Evolutionary conservation across 1,140 invertebrate genomes (phyloP), one percentile per base, ranked within the genome.

Genomic region (Papilio polytes): DNA sequence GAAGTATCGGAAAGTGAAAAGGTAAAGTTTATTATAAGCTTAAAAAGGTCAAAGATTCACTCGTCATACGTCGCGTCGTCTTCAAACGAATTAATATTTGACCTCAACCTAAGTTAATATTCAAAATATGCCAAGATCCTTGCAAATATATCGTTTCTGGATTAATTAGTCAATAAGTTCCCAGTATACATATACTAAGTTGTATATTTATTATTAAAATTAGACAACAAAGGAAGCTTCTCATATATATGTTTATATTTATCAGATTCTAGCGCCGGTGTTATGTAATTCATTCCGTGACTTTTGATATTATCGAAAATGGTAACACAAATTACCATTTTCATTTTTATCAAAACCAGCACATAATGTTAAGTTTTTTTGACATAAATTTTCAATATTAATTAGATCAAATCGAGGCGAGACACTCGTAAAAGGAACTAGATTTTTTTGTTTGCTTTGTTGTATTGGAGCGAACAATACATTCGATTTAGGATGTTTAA

Each of bases 111-210:
- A 59, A 10, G 22, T 70, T 70, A 70, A 70, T 36, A 70, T 70
- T 70, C 63, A 70, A 70, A 70, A 70, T 70, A 70, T 70, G 63
- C 63, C 12, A 70, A 70, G 26, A 70, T 70, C 63, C 63, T 70
- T 31, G 63, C 26, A 36, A 70, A 70, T 31, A 36, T 70, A 70
- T 31, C 59, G 22, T 26, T 70, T 70, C 26, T 31, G 63, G 4
- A 1, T 15, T 31, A 31, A 70, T 31, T 70, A n/a, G n/a, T n/a
- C n/a, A 31, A 70, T 31, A 31, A 18, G 10, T 18, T 31, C 3
- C 3, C 3, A 66, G 10, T 31, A 70, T 70, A 31, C 12, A 70
- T 36, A 70, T 26, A 31, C 26, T 31, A 18, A 15, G 31, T 1
- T 66, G 26, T 15, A 70, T 70, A 9, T 9, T 56, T 18, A 31